These are phyloP conservation scores for Bradynema listronoti DNA, from an alignment of 1,140 invertebrate species.

Conservation along the genomic window DNA sequence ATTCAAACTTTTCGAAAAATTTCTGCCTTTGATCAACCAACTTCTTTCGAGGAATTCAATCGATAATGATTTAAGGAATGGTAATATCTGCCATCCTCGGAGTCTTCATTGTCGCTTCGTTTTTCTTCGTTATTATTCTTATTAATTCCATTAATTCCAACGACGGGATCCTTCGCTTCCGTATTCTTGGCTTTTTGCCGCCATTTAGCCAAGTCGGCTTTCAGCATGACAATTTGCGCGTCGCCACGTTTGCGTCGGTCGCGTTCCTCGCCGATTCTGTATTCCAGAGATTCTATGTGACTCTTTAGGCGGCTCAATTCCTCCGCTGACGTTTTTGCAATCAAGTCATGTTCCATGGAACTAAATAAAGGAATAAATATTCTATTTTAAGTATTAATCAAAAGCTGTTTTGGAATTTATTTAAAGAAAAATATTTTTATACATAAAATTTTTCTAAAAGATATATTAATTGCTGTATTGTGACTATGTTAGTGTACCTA, in stretches of 20 bases:
- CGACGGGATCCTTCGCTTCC: not conserved
- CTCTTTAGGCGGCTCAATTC: slow-evolving; percentile 11
- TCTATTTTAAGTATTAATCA: slow-evolving; percentile 8
- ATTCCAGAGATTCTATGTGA: slow-evolving; percentile 9
- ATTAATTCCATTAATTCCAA: slow-evolving; percentile 4
- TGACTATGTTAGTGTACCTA: no score
- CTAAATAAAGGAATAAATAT: slow-evolving; percentile 17
- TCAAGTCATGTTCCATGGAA: slow-evolving; percentile 24
- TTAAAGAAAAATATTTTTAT: slow-evolving; percentile 11
- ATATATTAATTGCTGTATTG: slow-evolving; percentile 11
- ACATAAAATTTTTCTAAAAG: not conserved
- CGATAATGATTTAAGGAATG: slow-evolving; percentile 7
- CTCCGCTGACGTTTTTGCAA: slow-evolving; percentile 12
- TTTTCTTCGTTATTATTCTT: slow-evolving; percentile 7
- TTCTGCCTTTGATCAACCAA: not conserved
- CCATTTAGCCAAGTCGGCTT: not conserved
- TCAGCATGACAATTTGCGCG: slow-evolving; percentile 10
- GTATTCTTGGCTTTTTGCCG: not conserved
- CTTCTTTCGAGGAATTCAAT: slow-evolving; percentile 4
- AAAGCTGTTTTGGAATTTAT: slow-evolving; percentile 5
- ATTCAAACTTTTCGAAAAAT: not conserved
- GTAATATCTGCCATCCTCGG: no score
- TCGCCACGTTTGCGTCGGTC: not conserved
- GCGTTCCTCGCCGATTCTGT: slow-evolving; percentile 5
- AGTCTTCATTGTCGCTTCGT: no score